Percentiles rank a stretch among this genome's conserved stretches.
Conservation (phyloP, 2,113 vertebrate genomes). For the Atractosteus spatula region DNA sequence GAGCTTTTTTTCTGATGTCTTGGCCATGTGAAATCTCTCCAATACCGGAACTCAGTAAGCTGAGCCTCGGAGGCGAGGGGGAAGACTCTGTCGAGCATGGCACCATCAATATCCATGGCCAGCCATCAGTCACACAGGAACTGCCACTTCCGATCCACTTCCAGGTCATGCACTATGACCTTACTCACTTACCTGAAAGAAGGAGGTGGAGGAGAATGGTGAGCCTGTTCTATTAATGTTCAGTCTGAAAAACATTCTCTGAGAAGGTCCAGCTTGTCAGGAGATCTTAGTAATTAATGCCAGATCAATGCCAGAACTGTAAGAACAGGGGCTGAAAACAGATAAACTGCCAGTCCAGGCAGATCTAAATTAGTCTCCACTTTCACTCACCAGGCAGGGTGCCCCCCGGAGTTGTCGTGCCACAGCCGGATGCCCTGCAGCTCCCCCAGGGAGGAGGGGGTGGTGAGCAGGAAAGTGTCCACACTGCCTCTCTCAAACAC, state of each 20-base stretch:
- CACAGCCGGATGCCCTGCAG: conserved; percentile 82
- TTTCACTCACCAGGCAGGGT: conserved; percentile 69
- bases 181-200: conserved; percentile 43
- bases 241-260: too few relatives aligned
- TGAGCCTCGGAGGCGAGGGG: conserved; percentile 29
- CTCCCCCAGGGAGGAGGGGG: conserved; percentile 86
- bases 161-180: conserved; percentile 42
- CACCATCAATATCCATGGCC: conserved; percentile 37
- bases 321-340: too few relatives aligned
- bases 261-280: too few relatives aligned
- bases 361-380: too few relatives aligned
- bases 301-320: too few relatives aligned
- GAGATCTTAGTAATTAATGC: too few relatives aligned
- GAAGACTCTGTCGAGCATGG: conserved; percentile 38
- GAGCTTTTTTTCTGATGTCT: too few relatives aligned
- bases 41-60: conserved; percentile 45
- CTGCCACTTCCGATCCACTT: conserved; percentile 35
- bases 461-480: conserved; percentile 86
- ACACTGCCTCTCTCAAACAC: conserved; percentile 84
- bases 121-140: conserved; percentile 54
- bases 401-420: conserved; percentile 89
- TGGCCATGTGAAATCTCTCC: conserved; percentile 9
- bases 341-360: too few relatives aligned
- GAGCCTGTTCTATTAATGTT: background rate
- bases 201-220: background rate